A percentile compares a stretch with the other conserved stretches of the same genome.
Conservation (phyloP, 2,113 vertebrate species). For the Tenrec ecaudatus region DNA sequence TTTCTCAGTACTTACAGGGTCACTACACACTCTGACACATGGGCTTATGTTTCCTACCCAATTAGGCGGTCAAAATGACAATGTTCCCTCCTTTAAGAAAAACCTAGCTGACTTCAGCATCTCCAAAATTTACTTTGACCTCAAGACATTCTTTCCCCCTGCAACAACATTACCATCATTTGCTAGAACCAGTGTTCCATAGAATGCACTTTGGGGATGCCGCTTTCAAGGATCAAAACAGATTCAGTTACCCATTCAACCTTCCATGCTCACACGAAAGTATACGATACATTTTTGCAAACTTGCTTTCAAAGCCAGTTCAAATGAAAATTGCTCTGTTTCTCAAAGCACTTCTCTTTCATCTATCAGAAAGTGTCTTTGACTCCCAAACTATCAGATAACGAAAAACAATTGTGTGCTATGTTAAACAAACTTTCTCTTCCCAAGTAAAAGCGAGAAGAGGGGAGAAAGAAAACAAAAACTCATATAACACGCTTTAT, state of each 20-base stretch:
- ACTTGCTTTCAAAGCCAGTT: background rate
- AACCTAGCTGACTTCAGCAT: constrained; percentile 43
- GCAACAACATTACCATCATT: background rate
- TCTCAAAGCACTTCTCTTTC: constrained; percentile 20
- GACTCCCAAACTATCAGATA: background rate
- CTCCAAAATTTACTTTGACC: constrained; percentile 21
- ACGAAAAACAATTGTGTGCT: background rate
- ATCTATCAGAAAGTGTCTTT: background rate
- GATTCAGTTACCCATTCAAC: background rate
- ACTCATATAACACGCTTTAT: background rate
- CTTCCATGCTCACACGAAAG: background rate
- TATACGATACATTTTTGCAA: background rate
- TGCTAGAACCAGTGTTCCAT: constrained; percentile 5
- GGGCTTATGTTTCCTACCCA: background rate
- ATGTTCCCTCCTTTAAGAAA: constrained; percentile 5
- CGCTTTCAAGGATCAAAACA: constrained; percentile 24
- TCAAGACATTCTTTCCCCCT: background rate
- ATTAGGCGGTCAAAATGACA: background rate
- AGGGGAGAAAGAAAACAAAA: constrained; percentile 2
- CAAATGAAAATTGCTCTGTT: constrained; percentile 51
- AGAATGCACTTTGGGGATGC: background rate
- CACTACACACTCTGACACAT: background rate
- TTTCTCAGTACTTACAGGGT: background rate
- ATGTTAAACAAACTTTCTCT: constrained; percentile 49
- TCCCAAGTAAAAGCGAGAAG: constrained; percentile 17